phyloP scores from a whole-genome alignment of 2,113 vertebrate genomes.

The Mystacornis crossleyi region DNA sequence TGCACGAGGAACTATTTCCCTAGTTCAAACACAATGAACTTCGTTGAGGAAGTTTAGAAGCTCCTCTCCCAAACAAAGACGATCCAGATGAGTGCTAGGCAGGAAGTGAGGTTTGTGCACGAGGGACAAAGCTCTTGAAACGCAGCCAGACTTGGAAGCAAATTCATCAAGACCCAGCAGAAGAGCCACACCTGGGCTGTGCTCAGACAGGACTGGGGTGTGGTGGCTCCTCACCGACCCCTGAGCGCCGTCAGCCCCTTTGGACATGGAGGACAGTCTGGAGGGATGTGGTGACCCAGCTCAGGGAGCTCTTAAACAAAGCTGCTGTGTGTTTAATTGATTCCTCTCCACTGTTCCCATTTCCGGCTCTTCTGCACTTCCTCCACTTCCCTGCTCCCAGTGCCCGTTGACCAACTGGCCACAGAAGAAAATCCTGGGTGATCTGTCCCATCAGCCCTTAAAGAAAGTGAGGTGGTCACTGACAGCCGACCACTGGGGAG shows the following conservation, averaged over 20 bases:
- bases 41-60: not conserved
- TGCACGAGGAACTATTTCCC: not conserved
- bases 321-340: not conserved
- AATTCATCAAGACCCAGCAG: not conserved
- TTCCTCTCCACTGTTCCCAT: not conserved
- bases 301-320: not conserved
- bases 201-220: not conserved
- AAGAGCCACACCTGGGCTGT: not conserved
- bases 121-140: not conserved
- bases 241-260: accelerated
- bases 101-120: not conserved
- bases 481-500: accelerated
- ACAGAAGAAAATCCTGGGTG: not conserved
- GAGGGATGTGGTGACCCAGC: not conserved
- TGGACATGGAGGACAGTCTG: accelerated
- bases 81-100: not conserved
- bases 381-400: not conserved
- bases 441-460: not conserved
- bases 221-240: not conserved
- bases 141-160: not conserved
- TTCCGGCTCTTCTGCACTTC: not conserved
- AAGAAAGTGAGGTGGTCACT: not conserved
- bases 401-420: not conserved
- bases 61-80: not conserved
- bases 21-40: not conserved